Evolutionary conservation across 2,113 vertebrate genomes (phyloP).

Genomic region (Anoura caudifer): DNA sequence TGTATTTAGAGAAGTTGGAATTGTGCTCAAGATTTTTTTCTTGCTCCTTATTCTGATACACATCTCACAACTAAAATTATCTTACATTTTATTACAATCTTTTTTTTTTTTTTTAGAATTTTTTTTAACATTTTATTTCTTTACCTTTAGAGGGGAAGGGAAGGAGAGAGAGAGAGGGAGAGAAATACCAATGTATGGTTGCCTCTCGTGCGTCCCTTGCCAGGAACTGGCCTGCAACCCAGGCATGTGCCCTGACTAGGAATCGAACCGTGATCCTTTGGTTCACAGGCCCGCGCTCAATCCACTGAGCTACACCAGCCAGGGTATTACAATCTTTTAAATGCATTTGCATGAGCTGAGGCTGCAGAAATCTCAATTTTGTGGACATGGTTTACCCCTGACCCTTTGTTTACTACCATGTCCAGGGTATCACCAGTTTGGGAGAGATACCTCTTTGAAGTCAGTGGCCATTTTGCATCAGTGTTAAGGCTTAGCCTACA

Average conservation of each 20-base stretch:
- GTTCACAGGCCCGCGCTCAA: no score
- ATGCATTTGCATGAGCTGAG: not conserved
- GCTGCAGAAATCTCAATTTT: not conserved
- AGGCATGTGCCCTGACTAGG: no score
- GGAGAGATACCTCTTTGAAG: not conserved
- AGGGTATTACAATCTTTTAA: not conserved
- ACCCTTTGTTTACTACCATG: not conserved
- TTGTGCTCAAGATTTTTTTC: not conserved
- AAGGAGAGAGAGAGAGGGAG: no score
- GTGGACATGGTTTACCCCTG: not conserved
- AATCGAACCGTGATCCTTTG: no score
- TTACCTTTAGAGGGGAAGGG: no score
- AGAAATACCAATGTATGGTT: no score
- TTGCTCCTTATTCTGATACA: not conserved
- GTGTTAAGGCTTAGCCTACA: not conserved
- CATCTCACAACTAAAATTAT: not conserved
- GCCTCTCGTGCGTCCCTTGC: no score
- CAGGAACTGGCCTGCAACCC: no score
- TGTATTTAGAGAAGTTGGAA: not conserved
- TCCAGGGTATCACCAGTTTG: not conserved
- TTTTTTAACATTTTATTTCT: no score
- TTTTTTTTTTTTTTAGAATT: no score
- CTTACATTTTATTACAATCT: not conserved
- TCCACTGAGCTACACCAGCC: no score
- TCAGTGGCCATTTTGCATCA: not conserved